Base-by-base conservation (phyloP, 2,888 invertebrate genomes). In the Heliconius sara region DNA sequence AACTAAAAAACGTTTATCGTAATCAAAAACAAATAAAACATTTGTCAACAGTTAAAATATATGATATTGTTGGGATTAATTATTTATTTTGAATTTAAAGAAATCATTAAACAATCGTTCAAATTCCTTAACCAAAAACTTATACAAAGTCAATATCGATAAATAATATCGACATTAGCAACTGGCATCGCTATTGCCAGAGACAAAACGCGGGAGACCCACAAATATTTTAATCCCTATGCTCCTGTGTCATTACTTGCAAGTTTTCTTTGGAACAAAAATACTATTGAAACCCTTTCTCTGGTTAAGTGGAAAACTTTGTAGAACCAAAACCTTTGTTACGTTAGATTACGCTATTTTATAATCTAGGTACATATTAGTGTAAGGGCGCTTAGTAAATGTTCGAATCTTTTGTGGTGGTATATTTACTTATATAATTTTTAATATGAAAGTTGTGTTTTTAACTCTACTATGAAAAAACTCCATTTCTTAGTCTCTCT, bases 201-300 rank as follows among this genome's bases (percentile, higher is more conserved):
- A 82, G 84, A 84, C 84, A 85, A 77, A 80, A 83, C 77, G 83
- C 84, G 85, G 86, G 86, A 85, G 86, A 84, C 84, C 82, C 85
- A 80, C 85, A 84, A 88, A 87, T 86, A 88, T 88, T 90, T 86
- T 86, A 87, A 85, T 85, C 82, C 85, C 83, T 84, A 86, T 87
- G 86, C 89, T 88, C 84, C 83, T 83, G 83, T 85, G 86, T 85
- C 88, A 87, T 81, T 81, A 88, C 87, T 89, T 80, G 78, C 80
- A 88, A 90, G 86, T 89, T 90, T 73, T 86, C 84, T 79, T 81
- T 74, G 81, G 76, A 72, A 78, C 66, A 74, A 80, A 76, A 79
- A 77, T 60, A 78, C 72, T 84, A 75, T 52, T 47, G 75, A 70
- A 80, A 79, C 79, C 79, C 79, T 79, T 79, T 43, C 73, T 12